These are phyloP conservation scores for Euzetes globulus DNA, from an alignment of 2,888 invertebrate species.

Conservation along the genomic window DNA sequence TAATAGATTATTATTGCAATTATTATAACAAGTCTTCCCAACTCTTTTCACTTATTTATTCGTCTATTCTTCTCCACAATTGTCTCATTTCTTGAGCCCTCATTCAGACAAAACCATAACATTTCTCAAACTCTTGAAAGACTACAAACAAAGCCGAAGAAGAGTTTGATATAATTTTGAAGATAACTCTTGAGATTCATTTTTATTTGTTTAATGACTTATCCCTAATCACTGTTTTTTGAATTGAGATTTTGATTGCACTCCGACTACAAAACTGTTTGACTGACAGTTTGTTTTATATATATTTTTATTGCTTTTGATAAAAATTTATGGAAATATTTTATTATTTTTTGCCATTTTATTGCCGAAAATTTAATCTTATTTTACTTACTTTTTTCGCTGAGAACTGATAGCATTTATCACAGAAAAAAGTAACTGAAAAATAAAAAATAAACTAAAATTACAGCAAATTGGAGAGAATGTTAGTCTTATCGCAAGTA, in stretches of 20 bases:
- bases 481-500: constrained; percentile 7
- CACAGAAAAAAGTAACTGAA: not conserved
- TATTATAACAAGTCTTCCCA: not conserved
- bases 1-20: not conserved
- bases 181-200: not conserved
- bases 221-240: not conserved
- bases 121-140: too few species aligned
- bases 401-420: constrained; percentile 4
- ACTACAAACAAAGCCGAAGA: not conserved
- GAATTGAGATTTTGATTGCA: not conserved
- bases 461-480: not conserved
- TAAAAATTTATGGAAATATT: not conserved
- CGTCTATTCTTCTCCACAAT: not conserved
- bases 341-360: not conserved
- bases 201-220: not conserved
- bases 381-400: not conserved
- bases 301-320: not conserved
- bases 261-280: too few species aligned
- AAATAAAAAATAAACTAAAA: not conserved
- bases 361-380: not conserved
- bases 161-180: not conserved
- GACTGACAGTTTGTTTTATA: not conserved
- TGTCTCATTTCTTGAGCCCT: not conserved
- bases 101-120: not conserved
- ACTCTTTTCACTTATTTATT: not conserved